Base-by-base conservation (phyloP, 2,113 vertebrate species). In the Epinephelus moara region DNA sequence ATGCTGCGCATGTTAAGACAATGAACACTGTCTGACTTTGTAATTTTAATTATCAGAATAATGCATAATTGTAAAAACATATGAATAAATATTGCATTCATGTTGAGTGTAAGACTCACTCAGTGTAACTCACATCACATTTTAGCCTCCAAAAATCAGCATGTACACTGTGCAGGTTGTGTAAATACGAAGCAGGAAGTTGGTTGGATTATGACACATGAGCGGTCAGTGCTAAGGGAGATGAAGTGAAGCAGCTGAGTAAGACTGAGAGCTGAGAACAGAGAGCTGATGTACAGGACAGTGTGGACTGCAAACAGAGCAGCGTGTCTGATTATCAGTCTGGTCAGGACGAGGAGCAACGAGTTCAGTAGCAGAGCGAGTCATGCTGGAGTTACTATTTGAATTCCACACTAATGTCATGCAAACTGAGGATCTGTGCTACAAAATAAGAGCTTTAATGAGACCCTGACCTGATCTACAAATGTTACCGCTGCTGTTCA, bases 171-270 rank as follows among this genome's bases (percentile, higher is more conserved):
- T 7, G 47, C 60, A 21, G 14, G 33, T 50, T 57, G 19, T 40
- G 27, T 69, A 30, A 55, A 57, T 63, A 50, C 27, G 33, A 45
- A 23, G 64, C 21, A n/a, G 55, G 53, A 18, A 19, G 25, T 1
- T 0, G 18, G 56, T 7, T 23, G 4, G 14, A 27, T 49, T 56
- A 21, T 18, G 63, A 63, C 56, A 69, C 37, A 23, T 11, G 68
- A 55, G 55, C 40, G 10, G 45, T 25, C 4, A 1, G 47, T 12
- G 63, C 57, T 5, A 37, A 17, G 17, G 14, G 47, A 42, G 56
- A 4, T 63, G 63, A 49, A 37, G 71, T 13, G 60, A 81, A 81
- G 64, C 33, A 73, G 73, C 68, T 50, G 84, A 73, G 70, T 52
- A 78, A 83, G 52, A 40, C 25, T 45, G 21, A 42, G 66, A 4